These are phyloP conservation scores for Lethenteron reissneri DNA, from an alignment of 2,113 vertebrate species.

Conservation along the genomic window DNA sequence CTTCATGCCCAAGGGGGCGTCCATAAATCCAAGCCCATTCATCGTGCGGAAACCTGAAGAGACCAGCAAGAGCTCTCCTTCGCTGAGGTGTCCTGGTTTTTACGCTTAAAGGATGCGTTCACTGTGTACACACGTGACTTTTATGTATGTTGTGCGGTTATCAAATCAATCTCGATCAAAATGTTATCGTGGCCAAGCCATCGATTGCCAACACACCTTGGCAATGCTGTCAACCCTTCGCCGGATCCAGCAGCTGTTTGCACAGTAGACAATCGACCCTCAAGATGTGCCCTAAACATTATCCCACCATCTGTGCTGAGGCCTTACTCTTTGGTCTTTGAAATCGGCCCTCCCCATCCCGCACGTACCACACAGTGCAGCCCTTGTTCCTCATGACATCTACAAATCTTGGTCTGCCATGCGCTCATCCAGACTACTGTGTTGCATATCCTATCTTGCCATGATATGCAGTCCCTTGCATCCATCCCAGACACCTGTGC, in stretches of 20 bases:
- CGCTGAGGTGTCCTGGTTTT: slow-evolving; percentile 5
- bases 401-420: no score
- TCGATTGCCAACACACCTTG: neutral
- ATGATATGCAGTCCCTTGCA: no score
- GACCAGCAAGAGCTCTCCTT: slow-evolving; percentile 36
- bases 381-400: no score
- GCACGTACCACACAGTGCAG: no score
- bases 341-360: no score
- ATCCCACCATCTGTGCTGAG: no score
- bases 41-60: slow-evolving; percentile 93
- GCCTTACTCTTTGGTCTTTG: no score
- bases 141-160: slow-evolving; percentile 8
- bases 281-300: no score
- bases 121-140: slow-evolving; percentile 4
- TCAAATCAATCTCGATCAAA: slow-evolving; percentile 9
- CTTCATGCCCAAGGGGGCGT: slow-evolving; percentile 84
- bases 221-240: neutral
- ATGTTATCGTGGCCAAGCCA: neutral
- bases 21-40: slow-evolving; percentile 78
- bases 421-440: no score
- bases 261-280: no score
- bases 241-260: neutral
- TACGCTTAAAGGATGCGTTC: slow-evolving; percentile 5
- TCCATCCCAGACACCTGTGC: no score
- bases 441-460: no score